Evolutionary conservation across 2,888 invertebrate species (phyloP).

Genomic region (Euplexia lucipara): DNA sequence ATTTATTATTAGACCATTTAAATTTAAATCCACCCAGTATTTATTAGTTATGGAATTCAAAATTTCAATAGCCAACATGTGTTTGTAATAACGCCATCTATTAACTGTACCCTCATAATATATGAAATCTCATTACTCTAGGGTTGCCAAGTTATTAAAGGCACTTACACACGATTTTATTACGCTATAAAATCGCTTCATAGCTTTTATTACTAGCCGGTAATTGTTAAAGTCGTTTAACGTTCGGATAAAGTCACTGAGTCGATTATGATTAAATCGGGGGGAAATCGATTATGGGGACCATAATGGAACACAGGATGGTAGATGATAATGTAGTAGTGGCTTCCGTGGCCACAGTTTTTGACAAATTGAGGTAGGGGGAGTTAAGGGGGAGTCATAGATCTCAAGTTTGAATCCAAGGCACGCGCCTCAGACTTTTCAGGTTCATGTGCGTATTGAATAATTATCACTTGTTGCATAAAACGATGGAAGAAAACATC

Average conservation of each 20-base stretch:
- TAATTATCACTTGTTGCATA: no score
- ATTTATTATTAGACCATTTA: background rate
- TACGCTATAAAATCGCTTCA: slow-evolving; percentile 61
- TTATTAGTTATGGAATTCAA: background rate
- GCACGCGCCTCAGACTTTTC: no score
- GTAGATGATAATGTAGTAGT: slow-evolving; percentile 11
- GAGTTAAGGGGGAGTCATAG: no score
- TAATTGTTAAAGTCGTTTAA: slow-evolving; percentile 67
- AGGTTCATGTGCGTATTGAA: no score
- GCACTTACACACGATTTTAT: slow-evolving; percentile 62
- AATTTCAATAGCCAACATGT: slow-evolving; percentile 36
- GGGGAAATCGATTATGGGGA: slow-evolving; percentile 47
- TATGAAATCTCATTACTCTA: slow-evolving; percentile 51
- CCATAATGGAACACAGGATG: slow-evolving; percentile 14
- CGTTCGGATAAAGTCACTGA: slow-evolving; percentile 55
- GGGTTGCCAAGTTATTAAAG: slow-evolving; percentile 62
- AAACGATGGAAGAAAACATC: no score
- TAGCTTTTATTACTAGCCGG: slow-evolving; percentile 62
- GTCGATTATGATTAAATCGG: slow-evolving; percentile 61
- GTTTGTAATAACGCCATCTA: slow-evolving; percentile 36
- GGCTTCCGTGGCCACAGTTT: background rate
- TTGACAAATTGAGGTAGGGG: background rate
- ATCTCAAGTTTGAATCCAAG: no score
- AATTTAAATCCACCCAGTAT: slow-evolving; percentile 21
- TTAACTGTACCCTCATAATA: slow-evolving; percentile 27